Evolutionary conservation across 2,888 invertebrate species (phyloP).

Genomic region (Hipparchia sbordonii): DNA sequence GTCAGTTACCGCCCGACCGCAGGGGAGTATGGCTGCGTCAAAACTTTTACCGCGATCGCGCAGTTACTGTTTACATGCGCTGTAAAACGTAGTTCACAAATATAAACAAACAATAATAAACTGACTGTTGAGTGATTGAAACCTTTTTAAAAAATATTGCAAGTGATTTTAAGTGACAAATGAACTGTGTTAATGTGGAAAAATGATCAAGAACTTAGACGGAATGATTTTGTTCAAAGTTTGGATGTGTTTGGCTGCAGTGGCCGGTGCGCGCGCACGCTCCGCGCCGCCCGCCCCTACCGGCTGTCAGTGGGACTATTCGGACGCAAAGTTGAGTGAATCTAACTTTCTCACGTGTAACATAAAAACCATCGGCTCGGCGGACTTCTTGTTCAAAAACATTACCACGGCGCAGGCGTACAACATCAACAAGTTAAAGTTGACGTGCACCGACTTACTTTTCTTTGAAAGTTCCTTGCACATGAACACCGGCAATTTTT

Average conservation of each 20-base stretch:
- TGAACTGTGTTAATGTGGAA: conserved; percentile 72
- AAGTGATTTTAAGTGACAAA: conserved; percentile 70
- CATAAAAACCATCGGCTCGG: conserved; percentile 88
- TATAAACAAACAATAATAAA: conserved; percentile 61
- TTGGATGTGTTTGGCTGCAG: conserved; percentile 77
- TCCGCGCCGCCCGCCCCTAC: conserved; percentile 84
- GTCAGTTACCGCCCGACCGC: conserved; percentile 84
- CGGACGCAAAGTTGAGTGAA: conserved; percentile 81
- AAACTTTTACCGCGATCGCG: conserved; percentile 77
- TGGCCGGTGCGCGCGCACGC: conserved; percentile 80
- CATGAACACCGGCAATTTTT: conserved; percentile 83
- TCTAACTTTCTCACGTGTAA: conserved; percentile 86
- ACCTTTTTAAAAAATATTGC: conserved; percentile 56
- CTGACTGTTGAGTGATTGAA: conserved; percentile 64
- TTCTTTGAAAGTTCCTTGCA: conserved; percentile 89
- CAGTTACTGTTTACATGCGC: conserved; percentile 78
- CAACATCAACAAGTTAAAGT: conserved; percentile 86
- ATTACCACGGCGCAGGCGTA: conserved; percentile 87
- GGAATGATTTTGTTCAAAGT: conserved; percentile 81
- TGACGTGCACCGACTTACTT: conserved; percentile 88
- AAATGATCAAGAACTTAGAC: conserved; percentile 73
- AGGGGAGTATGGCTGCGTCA: conserved; percentile 82
- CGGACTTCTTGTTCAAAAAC: conserved; percentile 87
- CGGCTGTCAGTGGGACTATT: conserved; percentile 89
- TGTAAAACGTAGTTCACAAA: conserved; percentile 68